A percentile compares a stretch with the other conserved stretches of the same genome.
Evolutionary conservation across 2,113 vertebrate species (phyloP).

Genomic region (Aspidoscelis tigris): DNA sequence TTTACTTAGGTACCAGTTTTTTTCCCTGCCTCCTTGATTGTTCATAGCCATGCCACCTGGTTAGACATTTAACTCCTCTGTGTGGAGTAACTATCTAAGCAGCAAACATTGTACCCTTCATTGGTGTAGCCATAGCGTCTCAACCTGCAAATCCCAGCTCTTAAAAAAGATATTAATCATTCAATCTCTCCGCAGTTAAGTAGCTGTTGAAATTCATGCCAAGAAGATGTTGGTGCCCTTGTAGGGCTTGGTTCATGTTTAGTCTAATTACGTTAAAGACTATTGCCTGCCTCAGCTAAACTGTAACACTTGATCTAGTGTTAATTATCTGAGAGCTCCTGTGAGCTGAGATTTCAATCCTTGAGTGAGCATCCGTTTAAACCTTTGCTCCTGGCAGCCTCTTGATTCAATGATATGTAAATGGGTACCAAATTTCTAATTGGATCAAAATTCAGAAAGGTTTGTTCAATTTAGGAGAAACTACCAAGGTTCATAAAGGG

Average conservation of each 20-base stretch:
- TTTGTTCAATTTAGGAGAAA: background rate
- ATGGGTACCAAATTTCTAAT: background rate
- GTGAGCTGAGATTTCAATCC: background rate
- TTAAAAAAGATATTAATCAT: background rate
- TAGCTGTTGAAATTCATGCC: rapidly evolving
- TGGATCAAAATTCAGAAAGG: background rate
- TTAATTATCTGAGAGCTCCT: slow-evolving; percentile 17
- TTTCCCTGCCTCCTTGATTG: too few relatives aligned
- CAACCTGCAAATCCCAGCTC: background rate
- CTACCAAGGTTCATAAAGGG: background rate
- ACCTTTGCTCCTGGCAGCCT: background rate
- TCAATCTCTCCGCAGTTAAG: slow-evolving; percentile 1
- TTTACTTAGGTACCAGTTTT: too few relatives aligned
- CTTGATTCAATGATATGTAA: slow-evolving; percentile 1
- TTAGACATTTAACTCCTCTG: too few relatives aligned
- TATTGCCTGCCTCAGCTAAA: background rate
- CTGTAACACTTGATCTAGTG: background rate
- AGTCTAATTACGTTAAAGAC: slow-evolving; percentile 14
- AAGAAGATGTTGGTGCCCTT: background rate
- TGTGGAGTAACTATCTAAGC: too few relatives aligned
- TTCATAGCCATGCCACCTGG: too few relatives aligned
- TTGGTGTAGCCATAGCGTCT: too few relatives aligned
- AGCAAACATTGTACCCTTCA: background rate
- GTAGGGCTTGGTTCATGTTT: slow-evolving; percentile 10
- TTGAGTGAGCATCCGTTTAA: background rate